A percentile compares a stretch with the other conserved stretches of the same genome.
phyloP scores from a whole-genome alignment of 2,113 vertebrate genomes.

The Noctilio leporinus region DNA sequence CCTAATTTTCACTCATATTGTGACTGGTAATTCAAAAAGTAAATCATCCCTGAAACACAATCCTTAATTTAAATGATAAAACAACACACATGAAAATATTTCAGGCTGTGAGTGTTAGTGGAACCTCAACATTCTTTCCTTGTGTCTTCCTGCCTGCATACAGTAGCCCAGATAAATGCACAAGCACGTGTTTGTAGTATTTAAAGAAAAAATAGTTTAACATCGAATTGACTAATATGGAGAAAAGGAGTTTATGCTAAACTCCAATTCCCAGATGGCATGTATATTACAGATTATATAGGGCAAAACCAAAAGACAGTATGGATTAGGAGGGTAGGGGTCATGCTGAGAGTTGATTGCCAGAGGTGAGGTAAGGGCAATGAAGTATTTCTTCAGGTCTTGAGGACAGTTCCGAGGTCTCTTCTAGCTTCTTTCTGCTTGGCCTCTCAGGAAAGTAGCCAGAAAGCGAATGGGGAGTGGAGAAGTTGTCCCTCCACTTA shows the following conservation, averaged over 20 bases:
- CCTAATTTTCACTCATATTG: neutral
- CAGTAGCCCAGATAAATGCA: neutral
- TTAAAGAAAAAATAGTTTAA: neutral
- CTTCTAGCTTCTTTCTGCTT: neutral
- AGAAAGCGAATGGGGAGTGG: no score
- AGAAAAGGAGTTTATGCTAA: neutral
- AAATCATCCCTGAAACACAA: neutral
- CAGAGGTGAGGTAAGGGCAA: no score
- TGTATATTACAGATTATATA: neutral
- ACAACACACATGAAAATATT: neutral
- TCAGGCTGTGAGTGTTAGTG: neutral
- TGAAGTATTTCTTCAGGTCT: no score
- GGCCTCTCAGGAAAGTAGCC: neutral
- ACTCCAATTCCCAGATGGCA: neutral
- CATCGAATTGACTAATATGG: neutral
- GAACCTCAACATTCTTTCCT: neutral
- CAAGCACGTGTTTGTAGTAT: neutral
- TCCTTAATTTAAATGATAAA: neutral
- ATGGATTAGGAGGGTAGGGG: no score
- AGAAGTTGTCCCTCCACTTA: neutral
- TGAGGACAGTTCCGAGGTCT: neutral
- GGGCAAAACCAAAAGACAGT: no score
- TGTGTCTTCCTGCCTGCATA: neutral
- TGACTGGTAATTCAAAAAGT: neutral
- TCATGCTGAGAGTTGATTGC: no score